phyloP scores from a whole-genome alignment of 1,140 invertebrate species.

The Dreissena rostriformis region DNA sequence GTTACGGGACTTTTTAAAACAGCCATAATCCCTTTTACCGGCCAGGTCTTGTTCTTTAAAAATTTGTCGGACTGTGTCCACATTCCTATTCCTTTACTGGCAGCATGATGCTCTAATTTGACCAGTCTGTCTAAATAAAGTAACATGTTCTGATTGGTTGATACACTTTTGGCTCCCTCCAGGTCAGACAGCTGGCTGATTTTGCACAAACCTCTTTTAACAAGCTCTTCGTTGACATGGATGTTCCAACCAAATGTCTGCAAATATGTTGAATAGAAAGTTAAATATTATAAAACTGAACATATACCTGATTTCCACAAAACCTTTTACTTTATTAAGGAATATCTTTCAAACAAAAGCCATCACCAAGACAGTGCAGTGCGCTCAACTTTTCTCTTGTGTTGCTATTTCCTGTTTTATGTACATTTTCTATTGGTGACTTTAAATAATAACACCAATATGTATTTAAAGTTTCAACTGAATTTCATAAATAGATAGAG shows the following conservation, averaged over 20 bases:
- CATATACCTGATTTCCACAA: no score
- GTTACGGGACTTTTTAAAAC: slow-evolving; percentile 8
- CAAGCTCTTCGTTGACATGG: slow-evolving; percentile 38
- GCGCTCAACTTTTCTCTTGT: no score
- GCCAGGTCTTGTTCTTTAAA: neutral
- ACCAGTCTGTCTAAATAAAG: slow-evolving; percentile 42
- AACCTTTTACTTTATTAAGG: no score
- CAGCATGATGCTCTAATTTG: slow-evolving; percentile 16
- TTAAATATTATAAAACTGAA: no score
- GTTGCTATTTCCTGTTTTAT: no score
- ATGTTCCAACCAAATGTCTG: slow-evolving; percentile 44
- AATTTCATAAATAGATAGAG: no score
- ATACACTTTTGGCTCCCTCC: neutral
- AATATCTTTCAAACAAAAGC: no score
- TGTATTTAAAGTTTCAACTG: no score
- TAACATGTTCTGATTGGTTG: slow-evolving; percentile 37
- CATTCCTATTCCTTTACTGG: slow-evolving; percentile 35
- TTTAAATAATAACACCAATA: no score
- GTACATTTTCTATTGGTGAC: no score
- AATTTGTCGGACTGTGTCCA: slow-evolving; percentile 27
- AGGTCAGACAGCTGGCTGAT: slow-evolving; percentile 11
- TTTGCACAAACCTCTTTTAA: slow-evolving; percentile 25
- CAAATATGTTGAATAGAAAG: neutral
- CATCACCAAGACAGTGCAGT: no score
- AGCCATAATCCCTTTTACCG: slow-evolving; percentile 5